A percentile compares a stretch with the other conserved stretches of the same genome.
Conservation (phyloP, 2,797 vertebrate species). For the Typhlichthys subterraneus region DNA sequence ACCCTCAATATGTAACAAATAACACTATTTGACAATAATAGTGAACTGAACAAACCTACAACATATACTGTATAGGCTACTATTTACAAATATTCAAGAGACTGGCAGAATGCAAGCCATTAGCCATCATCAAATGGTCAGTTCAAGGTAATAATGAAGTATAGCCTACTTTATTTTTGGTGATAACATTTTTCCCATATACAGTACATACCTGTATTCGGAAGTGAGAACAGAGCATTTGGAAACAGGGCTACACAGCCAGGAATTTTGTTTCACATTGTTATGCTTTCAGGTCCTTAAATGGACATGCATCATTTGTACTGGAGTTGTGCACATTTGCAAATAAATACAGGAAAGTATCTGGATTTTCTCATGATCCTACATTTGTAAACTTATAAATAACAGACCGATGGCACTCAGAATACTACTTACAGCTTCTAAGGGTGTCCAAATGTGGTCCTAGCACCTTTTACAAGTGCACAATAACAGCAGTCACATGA, state of each 20-base stretch:
- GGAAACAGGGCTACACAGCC: background rate
- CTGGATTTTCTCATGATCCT: background rate
- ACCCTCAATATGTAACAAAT: conserved; percentile 45
- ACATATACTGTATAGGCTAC: conserved; percentile 19
- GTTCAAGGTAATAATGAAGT: conserved; percentile 5
- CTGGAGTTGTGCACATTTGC: conserved; percentile 39
- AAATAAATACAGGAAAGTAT: conserved; percentile 12
- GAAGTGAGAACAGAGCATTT: conserved; percentile 9
- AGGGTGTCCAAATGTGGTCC: conserved; percentile 18
- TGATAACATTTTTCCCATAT: conserved; percentile 10
- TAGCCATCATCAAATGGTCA: background rate
- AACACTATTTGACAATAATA: conserved; percentile 41
- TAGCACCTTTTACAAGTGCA: conserved; percentile 52
- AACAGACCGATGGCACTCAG: background rate
- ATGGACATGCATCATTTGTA: conserved; percentile 28
- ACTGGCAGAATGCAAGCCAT: conserved; percentile 18
- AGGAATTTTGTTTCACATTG: conserved; percentile 1
- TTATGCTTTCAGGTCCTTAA: background rate
- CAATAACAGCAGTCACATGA: conserved; percentile 41
- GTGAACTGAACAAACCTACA: conserved; percentile 34
- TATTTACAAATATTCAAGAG: conserved; percentile 60
- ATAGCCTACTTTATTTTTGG: conserved; percentile 3
- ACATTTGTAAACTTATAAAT: background rate
- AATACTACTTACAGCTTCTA: background rate
- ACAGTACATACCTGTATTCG: conserved; percentile 11